phyloP scores from a whole-genome alignment of 2,113 vertebrate species.

The Forbesichthys papilliferus region DNA sequence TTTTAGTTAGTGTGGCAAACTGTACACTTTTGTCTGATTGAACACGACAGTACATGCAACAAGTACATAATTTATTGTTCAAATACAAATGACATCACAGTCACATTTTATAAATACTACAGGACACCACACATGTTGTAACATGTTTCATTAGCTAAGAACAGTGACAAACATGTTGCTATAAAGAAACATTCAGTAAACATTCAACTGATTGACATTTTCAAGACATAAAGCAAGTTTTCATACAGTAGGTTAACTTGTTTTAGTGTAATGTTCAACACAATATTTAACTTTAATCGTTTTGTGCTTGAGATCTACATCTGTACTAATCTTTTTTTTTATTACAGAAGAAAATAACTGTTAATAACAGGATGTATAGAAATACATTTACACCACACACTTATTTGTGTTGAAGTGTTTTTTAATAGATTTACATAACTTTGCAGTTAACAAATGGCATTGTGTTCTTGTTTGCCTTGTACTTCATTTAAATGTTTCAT shows the following conservation, averaged over 20 bases:
- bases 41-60: conserved; percentile 32
- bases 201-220: conserved; percentile 63
- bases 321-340: background rate
- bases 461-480: background rate
- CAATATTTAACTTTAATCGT: conserved; percentile 30
- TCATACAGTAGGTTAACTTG: conserved; percentile 36
- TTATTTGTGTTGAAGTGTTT: too few species aligned
- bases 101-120: conserved; percentile 73
- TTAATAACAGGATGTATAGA: background rate
- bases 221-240: conserved; percentile 36
- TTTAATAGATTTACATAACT: too few species aligned
- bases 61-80: conserved; percentile 77
- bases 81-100: conserved; percentile 60
- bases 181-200: conserved; percentile 69
- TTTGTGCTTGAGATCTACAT: too few species aligned
- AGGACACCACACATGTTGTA: conserved; percentile 52
- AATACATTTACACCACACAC: background rate
- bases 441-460: background rate
- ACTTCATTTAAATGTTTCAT: conserved; percentile 3
- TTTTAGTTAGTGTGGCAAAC: too few species aligned
- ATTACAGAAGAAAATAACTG: conserved; percentile 25
- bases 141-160: conserved; percentile 56
- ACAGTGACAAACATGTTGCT: conserved; percentile 67
- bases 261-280: conserved; percentile 15
- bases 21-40: background rate